Base-by-base conservation (phyloP, 2,888 invertebrate species). In the Penaeus monodon region DNA sequence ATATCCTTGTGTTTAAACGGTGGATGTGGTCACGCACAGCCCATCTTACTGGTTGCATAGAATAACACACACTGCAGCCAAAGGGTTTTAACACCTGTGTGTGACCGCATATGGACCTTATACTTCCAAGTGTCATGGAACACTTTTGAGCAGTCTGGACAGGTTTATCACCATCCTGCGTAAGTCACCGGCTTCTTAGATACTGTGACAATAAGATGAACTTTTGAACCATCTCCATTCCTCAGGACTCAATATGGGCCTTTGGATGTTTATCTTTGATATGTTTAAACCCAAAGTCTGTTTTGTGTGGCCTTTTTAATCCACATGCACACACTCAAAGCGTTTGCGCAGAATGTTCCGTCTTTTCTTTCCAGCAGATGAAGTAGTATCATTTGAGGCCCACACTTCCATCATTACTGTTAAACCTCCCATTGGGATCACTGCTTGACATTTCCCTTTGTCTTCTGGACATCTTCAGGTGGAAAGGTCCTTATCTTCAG, bases 91-190 rank as follows among this genome's bases (percentile, higher is more conserved):
- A 90, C 88, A 49, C 90, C 90, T 10, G 90, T 90, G 65, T 90
- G 90, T 27, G 88, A 88, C 17, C 90, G 88, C 83, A 88, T 84
- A 78, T 90, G 90, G 10, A 90, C 88, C 73, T 88, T 90, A 63
- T 90, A 90, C 63, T 90, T 90, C 90, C 90, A 90, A 27, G 86
- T 90, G 79, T 90, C 90, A 81, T 90, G 88, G 84, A 88, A 90
- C 10, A 90, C 87, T 49, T 87, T 88, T 57, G 85, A 90, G 70
- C 90, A 90, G 64, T 88, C 84, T 57, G 90, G 57, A 66, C 90
- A 90, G 20, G 87, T n/a, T 87, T 73, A 87, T 88, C 20, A 84
- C 81, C 83, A 90, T 89, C 44, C 81, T 81, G 6, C 85, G 85
- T 29, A 82, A 24, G 79, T 76, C n/a, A 24, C 80, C 6, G 83